Conservation (phyloP, 2,888 invertebrate genomes). For the Brachyptera putata region DNA sequence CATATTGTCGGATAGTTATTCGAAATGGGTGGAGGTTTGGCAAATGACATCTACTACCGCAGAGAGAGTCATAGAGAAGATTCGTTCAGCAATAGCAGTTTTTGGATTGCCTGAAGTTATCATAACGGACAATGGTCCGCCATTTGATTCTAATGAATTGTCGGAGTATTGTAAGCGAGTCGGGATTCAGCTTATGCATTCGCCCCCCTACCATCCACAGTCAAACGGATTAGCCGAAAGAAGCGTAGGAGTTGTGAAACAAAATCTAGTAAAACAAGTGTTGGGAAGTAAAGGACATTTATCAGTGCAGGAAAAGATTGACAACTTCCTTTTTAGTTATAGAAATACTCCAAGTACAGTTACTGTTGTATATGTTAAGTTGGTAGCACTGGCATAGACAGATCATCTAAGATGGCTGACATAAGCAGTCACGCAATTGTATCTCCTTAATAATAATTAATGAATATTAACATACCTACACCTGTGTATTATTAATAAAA, state of each 20-base stretch:
- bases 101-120: conserved; percentile 36
- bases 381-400: too few relatives aligned
- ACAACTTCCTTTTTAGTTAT: neutral
- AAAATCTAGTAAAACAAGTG: neutral
- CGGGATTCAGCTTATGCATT: conserved; percentile 31
- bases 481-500: too few relatives aligned
- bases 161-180: conserved; percentile 28
- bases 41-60: conserved; percentile 32
- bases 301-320: conserved; percentile 2
- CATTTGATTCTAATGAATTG: conserved; percentile 37
- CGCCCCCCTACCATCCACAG: conserved; percentile 35
- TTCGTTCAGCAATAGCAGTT: conserved; percentile 33
- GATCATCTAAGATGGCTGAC: too few relatives aligned
- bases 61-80: conserved; percentile 28
- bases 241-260: neutral
- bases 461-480: too few relatives aligned
- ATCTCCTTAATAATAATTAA: too few relatives aligned
- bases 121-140: conserved; percentile 37
- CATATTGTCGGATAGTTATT: conserved; percentile 34
- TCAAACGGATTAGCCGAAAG: conserved; percentile 30
- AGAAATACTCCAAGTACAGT: neutral
- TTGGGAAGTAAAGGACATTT: neutral
- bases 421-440: too few relatives aligned
- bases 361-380: too few relatives aligned
- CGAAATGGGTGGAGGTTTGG: conserved; percentile 35